Base-by-base conservation (phyloP, 1,140 invertebrate species). In the Heliothis virescens region DNA sequence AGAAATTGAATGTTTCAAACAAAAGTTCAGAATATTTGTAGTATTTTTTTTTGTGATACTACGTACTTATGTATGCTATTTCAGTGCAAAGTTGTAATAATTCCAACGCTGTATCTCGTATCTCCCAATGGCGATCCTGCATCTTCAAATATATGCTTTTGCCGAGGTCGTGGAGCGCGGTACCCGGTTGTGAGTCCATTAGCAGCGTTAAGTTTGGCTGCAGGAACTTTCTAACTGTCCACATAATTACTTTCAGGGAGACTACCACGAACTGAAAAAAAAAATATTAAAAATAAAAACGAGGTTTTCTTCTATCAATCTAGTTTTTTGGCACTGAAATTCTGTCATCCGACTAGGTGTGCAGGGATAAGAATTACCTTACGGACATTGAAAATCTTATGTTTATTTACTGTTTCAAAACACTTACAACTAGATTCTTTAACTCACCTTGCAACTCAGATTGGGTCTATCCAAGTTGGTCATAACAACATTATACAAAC, bases 51-150 rank as follows among this genome's bases (percentile, higher is more conserved):
- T 29, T 2, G 34, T 15, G 21, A 53, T 47, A 29, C 1, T 1
- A 83, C 95, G 95, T 95, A 97, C 97, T 97, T 16, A 95, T 91
- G 92, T 96, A 96, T 0, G 97, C 96, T 69, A 97, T 96, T 41
- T 94, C 92, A 1, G 96, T 96, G 81, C 97, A 96, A 0, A 96
- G 96, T 29, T 95, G 96, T 15, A 97, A 87, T 41, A 97, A 91
- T 92, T 98, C 97, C 4, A 98, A 87, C 0, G 96, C 96, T 3
- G 96, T 97, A 82, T 98, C 97, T 59, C 97, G 95, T 10, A 98
- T 96, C 89, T 97, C 97, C 97, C 97, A 98, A 52, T 96, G 95
- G 11, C 95, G 87, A 86, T 97, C 97, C 60, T 97, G 96, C 85
- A 97, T 94, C 85, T 97, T 96, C 88, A 95, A 96, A 7, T 96